Evolutionary conservation across 2,113 vertebrate species (phyloP), one percentile per base, ranked within the genome.

Genomic region (Triplophysa rosa): DNA sequence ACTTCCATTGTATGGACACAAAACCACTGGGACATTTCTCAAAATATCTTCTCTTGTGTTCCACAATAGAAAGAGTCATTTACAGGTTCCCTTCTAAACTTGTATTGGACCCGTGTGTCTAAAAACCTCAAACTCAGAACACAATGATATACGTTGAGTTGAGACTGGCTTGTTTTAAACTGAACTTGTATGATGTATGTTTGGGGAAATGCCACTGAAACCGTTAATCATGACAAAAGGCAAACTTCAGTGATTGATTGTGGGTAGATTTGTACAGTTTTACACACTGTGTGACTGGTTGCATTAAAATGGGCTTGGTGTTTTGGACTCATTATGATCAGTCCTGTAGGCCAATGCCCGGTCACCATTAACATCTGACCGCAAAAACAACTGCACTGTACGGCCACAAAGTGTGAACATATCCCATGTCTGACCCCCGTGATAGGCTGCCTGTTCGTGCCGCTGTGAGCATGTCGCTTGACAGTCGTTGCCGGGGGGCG

Each of bases 401-500:
- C 8, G 16, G 19, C 19, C 54, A 58, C 54, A 19, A n/a, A 10
- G 9, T 21, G 54, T 58, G 54, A 8, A 21, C 19, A n/a, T n/a
- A 52, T 52, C 68, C 7, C 23, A 19, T 66, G 80, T 14, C 21
- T 42, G 49, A 52, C 93, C 90, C 91, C 92, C 92, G 90, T 92
- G 90, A 91, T 93, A n/a, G 80, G 67, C 76, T 58, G 89, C 90
- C 91, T 93, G 92, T 93, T 92, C 90, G 92, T 93, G 93, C 93
- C 92, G 91, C 93, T 93, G 67, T 42, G 72, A 68, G 70, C 77
- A 77, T 74, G 67, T 78, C 93, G 92, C 91, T 92, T 95, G 94
- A 95, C 94, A 95, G 93, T 92, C 93, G 92, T 95, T 83, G 94
- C 94, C 94, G 92, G 90, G 86, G 94, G 94, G 92, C 92, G 93